phyloP scores from a whole-genome alignment of 1,140 invertebrate species.

The Eumaeus atala region DNA sequence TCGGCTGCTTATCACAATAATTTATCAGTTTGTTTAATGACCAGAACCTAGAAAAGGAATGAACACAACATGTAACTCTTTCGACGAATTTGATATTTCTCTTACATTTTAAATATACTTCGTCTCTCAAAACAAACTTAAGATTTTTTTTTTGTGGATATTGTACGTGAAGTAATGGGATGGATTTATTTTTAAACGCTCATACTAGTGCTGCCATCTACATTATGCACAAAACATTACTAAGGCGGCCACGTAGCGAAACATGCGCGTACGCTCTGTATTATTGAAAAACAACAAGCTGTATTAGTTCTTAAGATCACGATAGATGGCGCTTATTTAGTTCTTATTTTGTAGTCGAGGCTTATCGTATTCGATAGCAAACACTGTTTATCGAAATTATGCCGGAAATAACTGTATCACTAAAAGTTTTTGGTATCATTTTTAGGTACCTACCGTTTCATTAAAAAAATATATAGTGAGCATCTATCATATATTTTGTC shows the following conservation, averaged over 20 bases:
- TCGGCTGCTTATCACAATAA: slow-evolving; percentile 52
- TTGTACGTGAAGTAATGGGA: too few relatives aligned
- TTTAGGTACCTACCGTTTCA: too few relatives aligned
- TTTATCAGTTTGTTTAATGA: slow-evolving; percentile 54
- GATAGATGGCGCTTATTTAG: neutral
- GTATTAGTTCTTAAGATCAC: neutral
- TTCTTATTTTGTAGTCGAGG: neutral
- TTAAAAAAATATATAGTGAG: too few relatives aligned
- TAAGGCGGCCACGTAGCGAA: neutral
- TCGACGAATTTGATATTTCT: too few relatives aligned
- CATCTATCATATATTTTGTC: too few relatives aligned
- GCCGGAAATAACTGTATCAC: neutral
- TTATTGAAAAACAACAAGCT: neutral
- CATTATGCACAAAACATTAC: neutral
- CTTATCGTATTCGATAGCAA: neutral
- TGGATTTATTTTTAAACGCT: neutral
- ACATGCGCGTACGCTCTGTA: neutral
- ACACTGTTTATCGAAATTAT: neutral
- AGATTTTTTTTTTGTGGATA: too few relatives aligned
- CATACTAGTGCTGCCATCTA: neutral
- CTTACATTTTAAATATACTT: too few relatives aligned
- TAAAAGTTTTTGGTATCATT: too few relatives aligned
- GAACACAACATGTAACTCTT: too few relatives aligned
- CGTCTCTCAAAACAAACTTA: too few relatives aligned
- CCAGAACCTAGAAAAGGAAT: slow-evolving; percentile 2